Percentiles rank a stretch among this genome's conserved stretches.
Evolutionary conservation across 2,888 invertebrate species (phyloP).

Genomic region (Chouioia cunea): DNA sequence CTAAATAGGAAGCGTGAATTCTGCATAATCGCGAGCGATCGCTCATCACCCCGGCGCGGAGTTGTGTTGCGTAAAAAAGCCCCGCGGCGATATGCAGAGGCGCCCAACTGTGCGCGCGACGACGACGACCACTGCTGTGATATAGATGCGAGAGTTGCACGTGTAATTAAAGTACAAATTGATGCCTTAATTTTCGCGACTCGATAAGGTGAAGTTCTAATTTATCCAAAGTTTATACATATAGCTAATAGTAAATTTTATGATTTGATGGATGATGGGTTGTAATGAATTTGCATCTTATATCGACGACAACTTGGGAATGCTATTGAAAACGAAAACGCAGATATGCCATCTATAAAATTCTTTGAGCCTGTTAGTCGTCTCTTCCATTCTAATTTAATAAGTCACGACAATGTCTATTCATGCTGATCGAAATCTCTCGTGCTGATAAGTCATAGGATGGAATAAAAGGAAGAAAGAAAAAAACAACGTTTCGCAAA

Average conservation of each 20-base stretch:
- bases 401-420: conserved; percentile 10
- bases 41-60: not conserved
- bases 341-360: no score
- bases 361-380: no score
- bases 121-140: no score
- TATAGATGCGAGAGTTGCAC: not conserved
- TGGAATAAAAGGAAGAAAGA: not conserved
- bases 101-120: conserved; percentile 6
- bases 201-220: no score
- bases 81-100: not conserved
- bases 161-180: conserved; percentile 2
- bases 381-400: not conserved
- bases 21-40: not conserved
- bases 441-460: not conserved
- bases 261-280: no score
- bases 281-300: no score
- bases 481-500: conserved; percentile 15
- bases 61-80: no score
- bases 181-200: no score
- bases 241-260: no score
- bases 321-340: no score
- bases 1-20: conserved; percentile 18
- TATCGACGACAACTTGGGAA: no score
- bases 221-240: no score
- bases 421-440: conserved; percentile 9